Base-by-base conservation (phyloP, 2,113 vertebrate species). In the Labrus mixtus region DNA sequence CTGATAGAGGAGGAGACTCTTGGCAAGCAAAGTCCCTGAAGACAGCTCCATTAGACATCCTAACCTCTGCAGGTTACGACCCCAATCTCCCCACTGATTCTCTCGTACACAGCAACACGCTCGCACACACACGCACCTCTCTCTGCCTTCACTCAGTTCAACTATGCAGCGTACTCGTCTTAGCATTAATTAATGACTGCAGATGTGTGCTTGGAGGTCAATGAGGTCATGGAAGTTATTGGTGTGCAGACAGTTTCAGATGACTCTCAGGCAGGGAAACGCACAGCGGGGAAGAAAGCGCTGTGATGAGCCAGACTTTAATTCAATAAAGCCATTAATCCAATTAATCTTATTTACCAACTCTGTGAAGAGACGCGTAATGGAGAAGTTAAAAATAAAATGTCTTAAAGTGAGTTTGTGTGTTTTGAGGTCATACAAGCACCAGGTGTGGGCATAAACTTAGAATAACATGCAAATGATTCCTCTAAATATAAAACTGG, bases 391-490 rank as follows among this genome's bases (percentile, higher is more conserved):
- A 41, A 76, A 17, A 12, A 10, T 12, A 19, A 5, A 6, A 66
- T 58, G 62, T 68, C 12, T 16, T 29, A 41, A 50, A 10, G 12
- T 20, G n/a, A 68, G 0, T 48, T 3, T 5, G 25, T 55, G 9
- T 41, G 5, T 67, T 57, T 57, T 22, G 10, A 13, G 16, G 25
- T 22, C 20, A 25, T 59, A 16, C 6, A 33, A 58, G 23, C 6
- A 50, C 22, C 76, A 55, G 62, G 46, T 83, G 67, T 29, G 25
- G 23, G 54, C 43, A 70, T 77, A 79, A 69, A 84, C 15, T 39
- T 3, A 15, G 3, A 64, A 41, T 23, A 51, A 46, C 56, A 45
- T 45, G 43, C 43, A 45, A 45, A 45, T 15, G 1, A 11, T 45
- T 12, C 12, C 12, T 3, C 13, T 2, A 45, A 45, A 45, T n/a